Evolutionary conservation across 2,888 invertebrate species (phyloP), one percentile per base, ranked within the genome.

Genomic region (Caenorhabditis sulstoni): DNA sequence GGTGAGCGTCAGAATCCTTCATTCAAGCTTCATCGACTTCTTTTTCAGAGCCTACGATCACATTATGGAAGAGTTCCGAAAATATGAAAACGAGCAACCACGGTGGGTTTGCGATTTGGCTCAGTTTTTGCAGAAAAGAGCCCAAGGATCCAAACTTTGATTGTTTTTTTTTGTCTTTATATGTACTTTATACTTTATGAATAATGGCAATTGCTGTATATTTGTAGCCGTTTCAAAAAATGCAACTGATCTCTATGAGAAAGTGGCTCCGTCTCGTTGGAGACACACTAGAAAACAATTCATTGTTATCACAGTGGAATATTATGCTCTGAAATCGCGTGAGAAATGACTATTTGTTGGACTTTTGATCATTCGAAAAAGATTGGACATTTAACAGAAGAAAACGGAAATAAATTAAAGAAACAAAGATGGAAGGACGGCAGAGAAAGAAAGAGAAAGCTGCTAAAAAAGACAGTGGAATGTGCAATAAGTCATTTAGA

Each of bases 1-100:
- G 94, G 92, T 95, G 94, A 88, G 53, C 16, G 22, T 45, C 37
- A 8, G 12, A 29, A 1, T 41, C 41, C 5, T 37, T 37, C 5
- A 37, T 37, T 37, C 7, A 37, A 37, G 5, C 7, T 37, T 37
- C 37, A 37, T 37, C 11, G 37, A 37, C 37, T 37, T 50, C 22
- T 9, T 20, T 1, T 82, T 55, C 70, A 82, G 79, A 37, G 83
- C 82, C 1, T 86, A 86, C 61, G 81, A 84, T n/a, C 79, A 82
- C 49, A 65, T 86, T 23, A 65, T 80, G 74, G 74, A 67, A 11
- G 84, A 84, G 49, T 83, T 86, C 76, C 62, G 74, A 1, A 67
- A 73, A 18, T 73, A 62, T 23, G 41, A 67, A 5, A 64, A 73
- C 39, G 71, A 81, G 37, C 70, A 74, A 18, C 82, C 84, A 11